Evolutionary conservation across 2,888 invertebrate genomes (phyloP).

Genomic region (Xestobium rufovillosum): DNA sequence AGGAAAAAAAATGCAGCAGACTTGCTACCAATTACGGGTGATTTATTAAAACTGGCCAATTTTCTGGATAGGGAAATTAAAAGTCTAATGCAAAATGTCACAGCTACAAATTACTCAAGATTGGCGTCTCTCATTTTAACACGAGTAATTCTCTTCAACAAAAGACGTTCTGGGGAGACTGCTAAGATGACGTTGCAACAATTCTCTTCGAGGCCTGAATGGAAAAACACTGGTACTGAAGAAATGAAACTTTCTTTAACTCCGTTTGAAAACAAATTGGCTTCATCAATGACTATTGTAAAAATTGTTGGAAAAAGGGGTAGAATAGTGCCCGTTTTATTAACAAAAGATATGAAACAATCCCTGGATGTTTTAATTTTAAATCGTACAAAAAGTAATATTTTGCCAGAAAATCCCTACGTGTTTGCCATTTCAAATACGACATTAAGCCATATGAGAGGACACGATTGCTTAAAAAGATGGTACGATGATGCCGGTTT

Average conservation of each 20-base stretch:
- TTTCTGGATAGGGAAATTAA: neutral
- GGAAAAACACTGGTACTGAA: conserved; percentile 17
- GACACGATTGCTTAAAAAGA: conserved; percentile 18
- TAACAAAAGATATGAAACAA: conserved; percentile 17
- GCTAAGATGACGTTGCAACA: conserved; percentile 18
- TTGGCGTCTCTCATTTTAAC: neutral
- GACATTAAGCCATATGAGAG: conserved; percentile 14
- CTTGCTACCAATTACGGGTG: conserved; percentile 3
- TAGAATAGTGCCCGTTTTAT: conserved; percentile 20
- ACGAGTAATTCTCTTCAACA: neutral
- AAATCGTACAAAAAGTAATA: conserved; percentile 1
- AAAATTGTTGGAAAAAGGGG: conserved; percentile 16
- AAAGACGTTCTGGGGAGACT: conserved; percentile 20
- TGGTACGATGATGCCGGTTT: conserved; percentile 14
- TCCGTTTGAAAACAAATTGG: conserved; percentile 19
- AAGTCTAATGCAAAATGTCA: neutral
- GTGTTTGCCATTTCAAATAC: conserved; percentile 17
- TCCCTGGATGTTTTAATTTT: conserved; percentile 17
- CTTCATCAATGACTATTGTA: conserved; percentile 15
- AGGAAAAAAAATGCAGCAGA: conserved; percentile 9
- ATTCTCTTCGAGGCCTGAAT: conserved; percentile 17
- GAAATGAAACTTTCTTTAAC: conserved; percentile 19
- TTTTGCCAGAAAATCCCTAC: conserved; percentile 9
- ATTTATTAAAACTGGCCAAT: conserved; percentile 4
- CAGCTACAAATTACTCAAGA: neutral